Percentiles rank a stretch among this genome's conserved stretches.
Conservation (phyloP, 2,888 invertebrate species). For the Chymomyza fuscimana region DNA sequence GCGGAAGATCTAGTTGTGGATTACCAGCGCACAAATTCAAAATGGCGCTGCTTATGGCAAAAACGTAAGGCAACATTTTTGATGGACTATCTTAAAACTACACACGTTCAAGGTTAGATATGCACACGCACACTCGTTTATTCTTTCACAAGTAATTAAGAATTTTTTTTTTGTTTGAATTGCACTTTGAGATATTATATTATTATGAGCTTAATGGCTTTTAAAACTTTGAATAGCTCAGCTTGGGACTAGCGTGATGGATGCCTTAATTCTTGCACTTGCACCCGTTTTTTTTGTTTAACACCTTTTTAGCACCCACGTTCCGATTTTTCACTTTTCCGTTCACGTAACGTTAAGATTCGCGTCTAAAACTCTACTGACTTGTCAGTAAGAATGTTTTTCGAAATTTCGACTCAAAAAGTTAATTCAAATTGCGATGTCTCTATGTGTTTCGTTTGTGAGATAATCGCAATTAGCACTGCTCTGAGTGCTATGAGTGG, state of each 20-base stretch:
- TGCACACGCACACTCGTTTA: conserved; percentile 31
- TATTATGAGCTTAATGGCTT: conserved; percentile 9
- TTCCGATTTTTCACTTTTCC: conserved; percentile 28
- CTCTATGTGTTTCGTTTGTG: conserved; percentile 53
- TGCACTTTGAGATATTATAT: conserved; percentile 35
- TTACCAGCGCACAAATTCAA: conserved; percentile 31
- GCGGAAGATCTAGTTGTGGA: conserved; percentile 82
- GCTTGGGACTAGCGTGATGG: background rate
- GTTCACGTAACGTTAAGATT: conserved; percentile 65
- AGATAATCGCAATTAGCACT: conserved; percentile 77
- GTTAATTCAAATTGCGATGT: conserved; percentile 68
- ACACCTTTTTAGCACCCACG: conserved; percentile 9
- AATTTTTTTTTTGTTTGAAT: conserved; percentile 35
- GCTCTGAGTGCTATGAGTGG: conserved; percentile 29
- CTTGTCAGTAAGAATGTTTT: conserved; percentile 73
- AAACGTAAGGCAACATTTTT: conserved; percentile 41
- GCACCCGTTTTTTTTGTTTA: conserved; percentile 1
- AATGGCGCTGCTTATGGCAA: conserved; percentile 28
- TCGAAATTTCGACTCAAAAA: conserved; percentile 61
- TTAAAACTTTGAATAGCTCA: background rate
- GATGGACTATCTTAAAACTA: conserved; percentile 48
- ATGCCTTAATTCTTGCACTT: background rate
- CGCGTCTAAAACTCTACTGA: conserved; percentile 77
- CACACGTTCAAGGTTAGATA: conserved; percentile 57
- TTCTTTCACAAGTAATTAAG: conserved; percentile 63